phyloP scores from a whole-genome alignment of 2,797 vertebrate genomes.

The Adrianichthys oophorus region DNA sequence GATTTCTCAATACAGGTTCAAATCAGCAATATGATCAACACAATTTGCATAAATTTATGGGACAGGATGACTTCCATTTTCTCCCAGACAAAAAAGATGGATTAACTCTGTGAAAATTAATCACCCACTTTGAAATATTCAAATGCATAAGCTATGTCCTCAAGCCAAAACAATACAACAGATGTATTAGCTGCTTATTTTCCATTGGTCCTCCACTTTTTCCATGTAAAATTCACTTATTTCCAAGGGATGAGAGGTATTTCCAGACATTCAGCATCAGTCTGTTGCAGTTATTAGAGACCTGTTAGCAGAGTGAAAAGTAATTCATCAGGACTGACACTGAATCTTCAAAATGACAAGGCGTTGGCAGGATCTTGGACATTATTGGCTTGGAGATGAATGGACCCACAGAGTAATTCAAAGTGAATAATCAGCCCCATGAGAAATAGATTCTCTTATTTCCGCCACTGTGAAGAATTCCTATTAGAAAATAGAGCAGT shows the following conservation, averaged over 20 bases:
- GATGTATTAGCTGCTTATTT: constrained; percentile 45
- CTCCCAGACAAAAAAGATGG: constrained; percentile 47
- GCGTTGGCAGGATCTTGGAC: constrained; percentile 51
- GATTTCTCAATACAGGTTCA: constrained; percentile 35
- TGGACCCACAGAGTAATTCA: constrained; percentile 67
- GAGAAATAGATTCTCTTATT: constrained; percentile 62
- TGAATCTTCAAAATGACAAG: constrained; percentile 71
- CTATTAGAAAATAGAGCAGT: constrained; percentile 65
- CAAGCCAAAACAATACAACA: constrained; percentile 59
- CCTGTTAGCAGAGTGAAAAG: constrained; percentile 60
- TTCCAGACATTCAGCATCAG: constrained; percentile 20
- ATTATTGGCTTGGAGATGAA: constrained; percentile 68
- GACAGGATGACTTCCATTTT: constrained; percentile 58
- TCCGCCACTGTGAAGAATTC: constrained; percentile 57
- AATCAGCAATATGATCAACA: constrained; percentile 47
- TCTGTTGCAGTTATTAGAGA: constrained; percentile 43
- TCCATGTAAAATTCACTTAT: constrained; percentile 23
- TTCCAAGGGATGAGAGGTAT: constrained; percentile 23
- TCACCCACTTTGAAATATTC: constrained; percentile 55
- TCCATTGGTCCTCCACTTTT: constrained; percentile 17
- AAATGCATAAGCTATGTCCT: constrained; percentile 45
- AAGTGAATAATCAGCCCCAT: constrained; percentile 70
- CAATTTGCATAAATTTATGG: constrained; percentile 50
- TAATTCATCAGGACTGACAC: constrained; percentile 67
- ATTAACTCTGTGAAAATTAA: constrained; percentile 52